Evolutionary conservation across 2,113 vertebrate species (phyloP).

Genomic region (Eonycteris spelaea): DNA sequence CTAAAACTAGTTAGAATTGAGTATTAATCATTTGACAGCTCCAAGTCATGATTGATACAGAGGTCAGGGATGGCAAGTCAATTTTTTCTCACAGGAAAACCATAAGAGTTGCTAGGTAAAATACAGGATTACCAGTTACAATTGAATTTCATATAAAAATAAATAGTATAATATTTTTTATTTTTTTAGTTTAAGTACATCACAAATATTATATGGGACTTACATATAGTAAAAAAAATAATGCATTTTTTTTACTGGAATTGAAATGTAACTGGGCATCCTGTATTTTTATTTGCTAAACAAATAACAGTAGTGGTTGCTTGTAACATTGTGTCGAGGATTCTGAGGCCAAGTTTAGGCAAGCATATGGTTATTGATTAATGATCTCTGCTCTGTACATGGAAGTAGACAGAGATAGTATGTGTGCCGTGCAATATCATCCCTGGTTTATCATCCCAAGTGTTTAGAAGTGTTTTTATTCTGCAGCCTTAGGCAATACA

Average conservation of each 20-base stretch:
- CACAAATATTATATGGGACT: neutral
- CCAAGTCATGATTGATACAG: neutral
- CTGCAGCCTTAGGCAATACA: neutral
- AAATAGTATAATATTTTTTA: neutral
- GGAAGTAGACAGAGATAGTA: neutral
- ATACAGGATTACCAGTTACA: neutral
- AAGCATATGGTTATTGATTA: neutral
- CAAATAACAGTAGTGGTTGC: neutral
- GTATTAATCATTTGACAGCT: neutral
- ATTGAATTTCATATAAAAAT: slow-evolving; percentile 21
- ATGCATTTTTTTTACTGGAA: neutral
- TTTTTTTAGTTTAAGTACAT: neutral
- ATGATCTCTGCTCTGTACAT: neutral
- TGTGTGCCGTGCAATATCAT: neutral
- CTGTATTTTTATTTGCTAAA: slow-evolving; percentile 10
- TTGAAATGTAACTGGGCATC: neutral
- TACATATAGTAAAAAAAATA: neutral
- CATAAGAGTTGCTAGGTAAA: neutral
- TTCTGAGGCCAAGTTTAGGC: neutral
- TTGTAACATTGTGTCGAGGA: neutral
- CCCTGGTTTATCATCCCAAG: neutral
- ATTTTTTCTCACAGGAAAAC: neutral
- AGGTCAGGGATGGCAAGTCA: neutral
- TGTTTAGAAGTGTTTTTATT: slow-evolving; percentile 38
- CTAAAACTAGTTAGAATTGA: slow-evolving; percentile 3